Conservation (phyloP, 2,797 vertebrate species). For the Xyrichtys novacula region DNA sequence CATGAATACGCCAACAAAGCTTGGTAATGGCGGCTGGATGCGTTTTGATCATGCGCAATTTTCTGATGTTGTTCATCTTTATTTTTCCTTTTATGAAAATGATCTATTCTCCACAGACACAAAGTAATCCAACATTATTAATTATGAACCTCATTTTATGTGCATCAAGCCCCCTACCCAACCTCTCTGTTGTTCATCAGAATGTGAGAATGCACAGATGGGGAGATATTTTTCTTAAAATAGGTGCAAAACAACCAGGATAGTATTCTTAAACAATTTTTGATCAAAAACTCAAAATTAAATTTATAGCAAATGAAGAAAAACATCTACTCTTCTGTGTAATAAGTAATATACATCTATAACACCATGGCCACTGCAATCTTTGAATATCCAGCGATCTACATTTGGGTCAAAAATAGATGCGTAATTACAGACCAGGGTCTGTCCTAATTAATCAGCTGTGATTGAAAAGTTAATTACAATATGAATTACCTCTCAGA, state of each 20-base stretch:
- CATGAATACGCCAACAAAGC: conserved; percentile 50
- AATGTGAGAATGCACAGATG: conserved; percentile 49
- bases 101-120: conserved; percentile 74
- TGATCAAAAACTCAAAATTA: too few relatives aligned
- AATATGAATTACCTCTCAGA: conserved; percentile 89
- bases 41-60: conserved; percentile 70
- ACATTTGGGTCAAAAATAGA: conserved; percentile 82
- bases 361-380: conserved; percentile 47
- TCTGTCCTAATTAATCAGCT: conserved; percentile 88
- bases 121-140: conserved; percentile 78
- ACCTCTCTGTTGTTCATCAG: conserved; percentile 58
- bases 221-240: conserved; percentile 26
- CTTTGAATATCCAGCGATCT: conserved; percentile 76
- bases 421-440: conserved; percentile 86
- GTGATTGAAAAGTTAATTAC: conserved; percentile 91
- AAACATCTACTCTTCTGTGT: conserved; percentile 18
- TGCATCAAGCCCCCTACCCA: conserved; percentile 70
- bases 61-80: conserved; percentile 48
- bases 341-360: conserved; percentile 36
- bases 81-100: conserved; percentile 80
- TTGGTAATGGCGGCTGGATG: conserved; percentile 56
- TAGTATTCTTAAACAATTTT: neutral
- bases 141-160: conserved; percentile 81
- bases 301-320: conserved; percentile 4
- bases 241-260: conserved; percentile 21